A percentile compares a stretch with the other conserved stretches of the same genome.
Conservation (phyloP, 2,113 vertebrate species). For the Pristiophorus japonicus region DNA sequence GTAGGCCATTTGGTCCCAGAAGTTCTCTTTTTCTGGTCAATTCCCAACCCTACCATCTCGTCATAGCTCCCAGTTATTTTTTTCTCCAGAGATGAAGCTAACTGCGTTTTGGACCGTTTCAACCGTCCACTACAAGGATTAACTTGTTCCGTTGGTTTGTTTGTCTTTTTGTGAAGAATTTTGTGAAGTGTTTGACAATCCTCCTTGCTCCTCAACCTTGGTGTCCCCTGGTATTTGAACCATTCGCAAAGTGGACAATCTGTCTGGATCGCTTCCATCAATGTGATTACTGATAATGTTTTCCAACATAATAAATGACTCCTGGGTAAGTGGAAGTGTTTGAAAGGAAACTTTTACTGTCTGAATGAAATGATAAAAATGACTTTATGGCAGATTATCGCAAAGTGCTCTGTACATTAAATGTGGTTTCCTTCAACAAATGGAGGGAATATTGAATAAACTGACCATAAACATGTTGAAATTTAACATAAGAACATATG, state of each 20-base stretch:
- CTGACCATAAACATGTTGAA: neutral
- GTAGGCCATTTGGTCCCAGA: neutral
- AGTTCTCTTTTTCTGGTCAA: neutral
- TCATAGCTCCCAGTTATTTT: neutral
- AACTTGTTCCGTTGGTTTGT: neutral
- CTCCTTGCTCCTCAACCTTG: neutral
- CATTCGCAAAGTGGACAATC: neutral
- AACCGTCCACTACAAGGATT: neutral
- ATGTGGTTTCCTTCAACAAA: neutral
- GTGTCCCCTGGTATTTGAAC: neutral
- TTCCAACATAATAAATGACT: neutral
- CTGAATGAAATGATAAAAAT: conserved; percentile 4
- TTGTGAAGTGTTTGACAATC: neutral
- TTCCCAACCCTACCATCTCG: neutral
- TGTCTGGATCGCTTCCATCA: neutral
- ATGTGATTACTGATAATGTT: neutral
- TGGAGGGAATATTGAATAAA: neutral
- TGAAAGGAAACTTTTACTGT: neutral
- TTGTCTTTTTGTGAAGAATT: neutral
- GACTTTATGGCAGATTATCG: neutral
- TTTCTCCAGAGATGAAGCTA: neutral
- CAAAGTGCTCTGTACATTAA: neutral
- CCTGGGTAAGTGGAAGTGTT: neutral
- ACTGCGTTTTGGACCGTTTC: neutral
- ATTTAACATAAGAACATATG: neutral